Evolutionary conservation across 2,113 vertebrate genomes (phyloP).

Genomic region (Chloropsis hardwickii): DNA sequence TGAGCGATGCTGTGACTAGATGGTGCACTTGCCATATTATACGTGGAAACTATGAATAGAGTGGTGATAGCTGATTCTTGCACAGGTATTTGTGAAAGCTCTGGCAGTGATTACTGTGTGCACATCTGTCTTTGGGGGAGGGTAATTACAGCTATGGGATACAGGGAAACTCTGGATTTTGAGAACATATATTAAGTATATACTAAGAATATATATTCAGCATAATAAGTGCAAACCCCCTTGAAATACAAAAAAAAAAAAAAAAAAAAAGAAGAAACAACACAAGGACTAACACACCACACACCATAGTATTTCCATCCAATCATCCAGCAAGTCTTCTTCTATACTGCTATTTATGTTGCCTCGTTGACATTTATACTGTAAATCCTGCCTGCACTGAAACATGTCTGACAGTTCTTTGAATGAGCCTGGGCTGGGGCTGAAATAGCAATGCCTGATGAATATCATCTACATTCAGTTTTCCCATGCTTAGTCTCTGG

Average conservation of each 20-base stretch:
- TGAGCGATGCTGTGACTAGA: slow-evolving; percentile 2
- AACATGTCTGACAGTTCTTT: neutral
- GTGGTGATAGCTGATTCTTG: neutral
- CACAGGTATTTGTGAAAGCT: neutral
- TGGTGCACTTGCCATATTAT: slow-evolving; percentile 46
- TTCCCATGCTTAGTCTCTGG: slow-evolving; percentile 3
- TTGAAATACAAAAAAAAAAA: neutral
- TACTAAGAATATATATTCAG: neutral
- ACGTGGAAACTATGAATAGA: neutral
- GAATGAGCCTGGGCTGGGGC: neutral
- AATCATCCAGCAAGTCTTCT: neutral
- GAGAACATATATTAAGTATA: neutral
- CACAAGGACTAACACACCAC: neutral
- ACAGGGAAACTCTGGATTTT: neutral
- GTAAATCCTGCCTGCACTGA: neutral
- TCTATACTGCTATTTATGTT: neutral
- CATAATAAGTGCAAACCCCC: neutral
- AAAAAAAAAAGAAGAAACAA: neutral
- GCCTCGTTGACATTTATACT: neutral
- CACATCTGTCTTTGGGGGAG: neutral
- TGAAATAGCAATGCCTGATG: neutral
- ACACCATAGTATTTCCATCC: neutral
- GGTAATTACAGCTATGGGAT: neutral
- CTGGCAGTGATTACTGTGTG: neutral
- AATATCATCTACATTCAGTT: neutral